A percentile compares a stretch with the other conserved stretches of the same genome.
These are phyloP conservation scores for Uria aalge DNA, from an alignment of 2,113 vertebrate species.

Conservation along the genomic window DNA sequence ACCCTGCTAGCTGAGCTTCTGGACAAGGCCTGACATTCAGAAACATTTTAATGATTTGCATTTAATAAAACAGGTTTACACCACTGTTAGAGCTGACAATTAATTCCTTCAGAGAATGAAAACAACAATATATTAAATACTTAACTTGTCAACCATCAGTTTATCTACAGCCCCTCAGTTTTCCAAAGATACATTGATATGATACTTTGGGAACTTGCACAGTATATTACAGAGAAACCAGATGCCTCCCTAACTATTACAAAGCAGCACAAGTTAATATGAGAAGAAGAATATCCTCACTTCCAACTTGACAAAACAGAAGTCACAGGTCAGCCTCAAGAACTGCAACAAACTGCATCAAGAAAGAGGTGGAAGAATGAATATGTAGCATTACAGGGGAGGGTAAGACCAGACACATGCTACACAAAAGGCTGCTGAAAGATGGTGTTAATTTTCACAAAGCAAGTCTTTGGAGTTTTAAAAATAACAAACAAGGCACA, in stretches of 20 bases:
- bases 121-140: neutral
- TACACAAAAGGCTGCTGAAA: neutral
- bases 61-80: neutral
- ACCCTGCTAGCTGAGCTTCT: neutral
- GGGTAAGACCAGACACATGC: neutral
- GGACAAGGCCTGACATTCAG: neutral
- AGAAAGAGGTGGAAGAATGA: neutral
- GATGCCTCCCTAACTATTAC: neutral
- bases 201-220: neutral
- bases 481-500: neutral
- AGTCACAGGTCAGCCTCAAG: neutral
- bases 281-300: neutral
- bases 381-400: neutral
- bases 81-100: neutral
- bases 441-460: neutral
- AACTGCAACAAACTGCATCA: neutral
- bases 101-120: neutral
- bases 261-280: neutral
- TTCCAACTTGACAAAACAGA: neutral
- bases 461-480: neutral
- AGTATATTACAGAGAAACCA: neutral
- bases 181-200: neutral
- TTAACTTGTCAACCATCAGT: neutral
- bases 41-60: neutral
- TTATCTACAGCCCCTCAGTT: neutral